These are phyloP conservation scores for Chinchilla lanigera DNA, from an alignment of 2,113 vertebrate species.

Conservation along the genomic window DNA sequence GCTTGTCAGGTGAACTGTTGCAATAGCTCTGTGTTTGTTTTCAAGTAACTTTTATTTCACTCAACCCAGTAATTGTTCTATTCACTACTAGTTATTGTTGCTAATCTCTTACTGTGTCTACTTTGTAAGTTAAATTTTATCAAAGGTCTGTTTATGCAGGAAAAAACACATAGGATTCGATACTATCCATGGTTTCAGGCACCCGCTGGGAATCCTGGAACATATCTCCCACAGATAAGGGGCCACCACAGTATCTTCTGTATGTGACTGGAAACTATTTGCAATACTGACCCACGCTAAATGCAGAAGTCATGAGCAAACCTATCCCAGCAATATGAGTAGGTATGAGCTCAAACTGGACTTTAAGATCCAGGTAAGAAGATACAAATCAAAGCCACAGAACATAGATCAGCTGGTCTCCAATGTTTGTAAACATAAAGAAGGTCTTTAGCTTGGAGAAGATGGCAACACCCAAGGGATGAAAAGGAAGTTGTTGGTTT, in stretches of 20 bases:
- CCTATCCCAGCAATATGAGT: background rate
- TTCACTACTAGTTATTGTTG: background rate
- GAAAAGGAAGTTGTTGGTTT: background rate
- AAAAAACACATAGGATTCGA: background rate
- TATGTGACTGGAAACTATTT: background rate
- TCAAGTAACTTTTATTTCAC: background rate
- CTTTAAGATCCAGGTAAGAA: slow-evolving; percentile 8
- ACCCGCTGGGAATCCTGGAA: background rate
- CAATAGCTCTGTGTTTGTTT: background rate
- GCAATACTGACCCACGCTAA: background rate
- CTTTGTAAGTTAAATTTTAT: background rate
- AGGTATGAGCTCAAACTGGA: background rate
- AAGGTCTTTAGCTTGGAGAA: background rate
- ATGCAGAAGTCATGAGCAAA: background rate
- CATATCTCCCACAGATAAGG: too few relatives aligned
- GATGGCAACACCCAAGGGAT: background rate
- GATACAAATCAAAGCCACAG: background rate
- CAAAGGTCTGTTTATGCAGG: background rate
- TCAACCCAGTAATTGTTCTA: too few relatives aligned
- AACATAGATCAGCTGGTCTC: background rate
- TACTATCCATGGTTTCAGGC: background rate
- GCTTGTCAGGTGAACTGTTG: background rate
- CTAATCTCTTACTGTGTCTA: background rate
- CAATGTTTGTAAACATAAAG: background rate
- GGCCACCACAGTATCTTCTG: background rate